Evolutionary conservation across 2,797 vertebrate genomes (phyloP), one percentile per base, ranked within the genome.

Genomic region (Decapterus maruadsi): DNA sequence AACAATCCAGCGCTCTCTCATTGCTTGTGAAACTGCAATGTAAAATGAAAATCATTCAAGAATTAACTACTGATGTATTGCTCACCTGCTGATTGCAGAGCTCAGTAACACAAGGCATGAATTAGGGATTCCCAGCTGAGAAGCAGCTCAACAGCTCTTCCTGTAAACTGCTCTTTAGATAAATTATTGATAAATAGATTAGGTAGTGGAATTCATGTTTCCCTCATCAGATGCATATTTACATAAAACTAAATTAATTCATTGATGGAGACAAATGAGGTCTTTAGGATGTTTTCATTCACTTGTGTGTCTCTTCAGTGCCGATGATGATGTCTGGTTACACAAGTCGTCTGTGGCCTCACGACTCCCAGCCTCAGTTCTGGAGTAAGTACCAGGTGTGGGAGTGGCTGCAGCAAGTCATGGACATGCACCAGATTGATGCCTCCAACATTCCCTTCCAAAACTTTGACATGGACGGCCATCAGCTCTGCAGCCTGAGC

Each of bases 371-470:
- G 53, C 98, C 98, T 0, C 97, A 99, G 85, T 97, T 96, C 87
- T 99, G 98, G 98, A 97, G 93, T 72, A 99, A 99, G 74, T 98
- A 94, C 91, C 98, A 99, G 93, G 98, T 99, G 77, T 99, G 98
- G 98, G 97, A 99, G 58, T 99, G 98, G 98, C 95, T 99, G 85
- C 98, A 99, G 81, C 97, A 99, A 86, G 95, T 97, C 13, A 94
- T 99, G 94, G 98, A 99, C 91, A 95, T 97, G 89, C 96, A 99
- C 91, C 98, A 99, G 86, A 95, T 99, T 20, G 98, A 99, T 19
- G 96, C 97, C 81, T 95, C 93, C 86, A 97, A 93, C 87, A 95
- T 99, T 89, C 96, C 97, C 53, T 97, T 99, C 89, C 97, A 97
- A 80, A 97, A 98, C 93, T 99, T 99, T 66, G 97, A 99, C 65